Percentiles rank a stretch among this genome's conserved stretches.
Evolutionary conservation across 2,888 invertebrate genomes (phyloP).

Genomic region (Lepidochitona cinerea): DNA sequence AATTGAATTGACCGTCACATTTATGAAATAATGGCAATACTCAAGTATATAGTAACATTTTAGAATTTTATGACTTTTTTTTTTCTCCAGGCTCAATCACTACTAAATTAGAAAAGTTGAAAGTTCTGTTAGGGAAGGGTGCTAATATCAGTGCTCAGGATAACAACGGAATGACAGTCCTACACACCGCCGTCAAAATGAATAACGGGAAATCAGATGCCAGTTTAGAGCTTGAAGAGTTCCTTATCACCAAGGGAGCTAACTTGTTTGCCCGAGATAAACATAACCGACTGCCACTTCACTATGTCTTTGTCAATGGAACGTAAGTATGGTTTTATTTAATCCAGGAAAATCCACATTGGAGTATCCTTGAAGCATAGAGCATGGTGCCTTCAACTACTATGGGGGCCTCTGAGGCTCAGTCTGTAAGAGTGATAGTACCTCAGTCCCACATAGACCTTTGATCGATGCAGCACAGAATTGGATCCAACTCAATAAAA

Average conservation of each 20-base stretch:
- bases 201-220: constrained; percentile 70
- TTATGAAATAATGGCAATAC: no score
- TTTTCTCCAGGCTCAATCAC: constrained; percentile 37
- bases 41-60: no score
- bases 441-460: no score
- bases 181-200: constrained; percentile 72
- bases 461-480: no score
- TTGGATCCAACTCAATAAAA: no score
- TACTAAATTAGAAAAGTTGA: constrained; percentile 47
- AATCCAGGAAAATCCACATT: no score
- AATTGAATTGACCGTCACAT: background rate
- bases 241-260: constrained; percentile 69
- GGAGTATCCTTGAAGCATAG: no score
- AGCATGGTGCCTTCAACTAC: no score
- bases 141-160: constrained; percentile 55
- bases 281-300: constrained; percentile 70
- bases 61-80: no score
- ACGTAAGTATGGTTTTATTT: constrained; percentile 44
- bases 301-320: constrained; percentile 72
- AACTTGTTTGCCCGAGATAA: constrained; percentile 65
- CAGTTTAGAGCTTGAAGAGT: constrained; percentile 71
- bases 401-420: no score
- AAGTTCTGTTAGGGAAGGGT: constrained; percentile 57
- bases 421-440: no score
- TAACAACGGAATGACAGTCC: constrained; percentile 65